These are phyloP conservation scores for Pantherophis alleghaniensis DNA, from an alignment of 2,797 vertebrate genomes.

Conservation along the genomic window DNA sequence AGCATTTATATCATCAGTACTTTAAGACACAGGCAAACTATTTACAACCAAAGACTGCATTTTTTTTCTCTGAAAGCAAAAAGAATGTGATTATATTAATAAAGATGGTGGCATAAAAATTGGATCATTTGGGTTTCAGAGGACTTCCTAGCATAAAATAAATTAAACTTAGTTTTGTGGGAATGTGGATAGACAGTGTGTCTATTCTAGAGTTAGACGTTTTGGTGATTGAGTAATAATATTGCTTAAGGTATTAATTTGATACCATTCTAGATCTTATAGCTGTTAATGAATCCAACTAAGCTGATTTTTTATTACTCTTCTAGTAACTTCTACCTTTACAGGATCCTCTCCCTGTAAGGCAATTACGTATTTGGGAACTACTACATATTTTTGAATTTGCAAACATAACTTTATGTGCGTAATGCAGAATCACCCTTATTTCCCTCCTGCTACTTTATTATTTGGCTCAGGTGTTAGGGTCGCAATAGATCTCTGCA, in stretches of 20 bases:
- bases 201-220: neutral
- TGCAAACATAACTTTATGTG: neutral
- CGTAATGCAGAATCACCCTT: neutral
- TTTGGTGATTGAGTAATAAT: neutral
- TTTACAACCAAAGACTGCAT: neutral
- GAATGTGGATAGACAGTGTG: neutral
- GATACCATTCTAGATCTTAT: neutral
- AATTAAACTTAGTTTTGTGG: neutral
- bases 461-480: neutral
- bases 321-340: neutral
- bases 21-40: neutral
- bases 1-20: neutral
- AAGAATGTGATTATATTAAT: neutral
- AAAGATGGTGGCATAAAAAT: neutral
- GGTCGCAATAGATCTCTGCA: neutral
- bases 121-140: neutral
- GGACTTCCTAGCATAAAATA: neutral
- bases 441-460: neutral
- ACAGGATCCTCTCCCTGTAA: neutral
- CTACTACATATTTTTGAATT: neutral
- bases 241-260: neutral
- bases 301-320: neutral
- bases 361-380: neutral
- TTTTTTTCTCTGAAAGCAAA: neutral
- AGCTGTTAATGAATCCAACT: neutral